phyloP scores from a whole-genome alignment of 2,113 vertebrate genomes.

The Callaeas wilsoni region DNA sequence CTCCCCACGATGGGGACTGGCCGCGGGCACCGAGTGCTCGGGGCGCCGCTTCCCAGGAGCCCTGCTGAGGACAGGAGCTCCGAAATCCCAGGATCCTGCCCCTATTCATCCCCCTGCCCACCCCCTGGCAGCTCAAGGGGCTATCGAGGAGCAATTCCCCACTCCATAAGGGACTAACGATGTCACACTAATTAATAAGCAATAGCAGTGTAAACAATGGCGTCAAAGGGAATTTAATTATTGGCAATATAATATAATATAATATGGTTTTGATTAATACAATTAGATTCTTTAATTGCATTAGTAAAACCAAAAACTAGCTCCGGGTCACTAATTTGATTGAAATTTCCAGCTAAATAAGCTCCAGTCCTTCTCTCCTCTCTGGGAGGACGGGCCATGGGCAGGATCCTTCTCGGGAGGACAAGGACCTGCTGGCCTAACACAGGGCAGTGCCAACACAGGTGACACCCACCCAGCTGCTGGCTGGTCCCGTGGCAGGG shows the following conservation, averaged over 20 bases:
- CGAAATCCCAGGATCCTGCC: neutral
- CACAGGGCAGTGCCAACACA: neutral
- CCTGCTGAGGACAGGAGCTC: neutral
- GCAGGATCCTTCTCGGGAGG: neutral
- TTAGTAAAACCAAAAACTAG: conserved; percentile 20
- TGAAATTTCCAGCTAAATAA: conserved; percentile 5
- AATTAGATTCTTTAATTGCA: conserved; percentile 39
- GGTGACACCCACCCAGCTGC: neutral
- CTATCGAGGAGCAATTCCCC: neutral
- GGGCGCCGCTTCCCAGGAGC: fast-evolving
- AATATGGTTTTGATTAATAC: conserved; percentile 55
- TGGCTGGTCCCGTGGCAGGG: neutral
- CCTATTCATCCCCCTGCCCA: fast-evolving
- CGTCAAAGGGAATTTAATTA: conserved; percentile 63
- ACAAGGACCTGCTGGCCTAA: neutral
- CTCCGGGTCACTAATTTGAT: conserved; percentile 8
- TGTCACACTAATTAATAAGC: conserved; percentile 31
- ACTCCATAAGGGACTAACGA: neutral
- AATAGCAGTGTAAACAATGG: conserved; percentile 17
- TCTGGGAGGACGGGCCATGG: fast-evolving
- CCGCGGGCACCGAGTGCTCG: neutral
- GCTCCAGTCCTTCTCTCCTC: neutral
- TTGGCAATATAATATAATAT: conserved; percentile 22
- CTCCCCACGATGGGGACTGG: neutral
- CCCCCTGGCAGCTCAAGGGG: too few relatives aligned